These are phyloP conservation scores for Schizopygopsis malacanthus DNA, from an alignment of 2,797 vertebrate genomes.

Conservation along the genomic window DNA sequence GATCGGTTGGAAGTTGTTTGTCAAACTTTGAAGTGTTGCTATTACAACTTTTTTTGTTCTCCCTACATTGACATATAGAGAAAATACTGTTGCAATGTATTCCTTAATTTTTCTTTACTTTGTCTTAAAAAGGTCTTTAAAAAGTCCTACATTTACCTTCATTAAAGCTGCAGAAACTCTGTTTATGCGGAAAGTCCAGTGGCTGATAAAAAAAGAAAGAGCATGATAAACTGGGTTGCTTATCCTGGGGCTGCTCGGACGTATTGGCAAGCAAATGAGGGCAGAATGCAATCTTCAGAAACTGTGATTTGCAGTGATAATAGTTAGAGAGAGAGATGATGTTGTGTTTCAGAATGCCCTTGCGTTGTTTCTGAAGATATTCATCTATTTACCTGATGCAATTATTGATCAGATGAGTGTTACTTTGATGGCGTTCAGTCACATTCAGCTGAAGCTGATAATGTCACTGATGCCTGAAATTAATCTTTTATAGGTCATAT, in stretches of 20 bases:
- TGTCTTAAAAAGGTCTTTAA: neutral
- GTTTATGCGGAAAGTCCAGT: neutral
- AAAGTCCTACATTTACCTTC: neutral
- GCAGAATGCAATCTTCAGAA: constrained; percentile 20
- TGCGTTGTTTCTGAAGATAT: neutral
- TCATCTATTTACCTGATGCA: neutral
- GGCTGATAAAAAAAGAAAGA: neutral
- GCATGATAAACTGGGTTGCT: constrained; percentile 22
- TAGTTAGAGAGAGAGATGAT: neutral
- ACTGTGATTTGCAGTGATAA: neutral
- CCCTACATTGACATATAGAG: neutral
- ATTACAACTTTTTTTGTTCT: no score
- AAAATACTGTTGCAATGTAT: neutral
- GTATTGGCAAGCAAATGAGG: neutral
- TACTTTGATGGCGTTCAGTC: neutral
- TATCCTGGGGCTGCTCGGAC: constrained; percentile 5
- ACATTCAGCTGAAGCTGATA: neutral
- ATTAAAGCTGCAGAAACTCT: neutral
- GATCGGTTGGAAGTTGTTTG: neutral
- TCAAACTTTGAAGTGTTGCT: neutral
- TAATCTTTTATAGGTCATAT: constrained; percentile 17
- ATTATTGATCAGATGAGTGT: neutral
- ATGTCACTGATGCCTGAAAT: constrained; percentile 33
- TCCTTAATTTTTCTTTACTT: neutral
- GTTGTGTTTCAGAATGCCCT: neutral